Base-by-base conservation (phyloP, 2,888 invertebrate species). In the Oligia latruncula region DNA sequence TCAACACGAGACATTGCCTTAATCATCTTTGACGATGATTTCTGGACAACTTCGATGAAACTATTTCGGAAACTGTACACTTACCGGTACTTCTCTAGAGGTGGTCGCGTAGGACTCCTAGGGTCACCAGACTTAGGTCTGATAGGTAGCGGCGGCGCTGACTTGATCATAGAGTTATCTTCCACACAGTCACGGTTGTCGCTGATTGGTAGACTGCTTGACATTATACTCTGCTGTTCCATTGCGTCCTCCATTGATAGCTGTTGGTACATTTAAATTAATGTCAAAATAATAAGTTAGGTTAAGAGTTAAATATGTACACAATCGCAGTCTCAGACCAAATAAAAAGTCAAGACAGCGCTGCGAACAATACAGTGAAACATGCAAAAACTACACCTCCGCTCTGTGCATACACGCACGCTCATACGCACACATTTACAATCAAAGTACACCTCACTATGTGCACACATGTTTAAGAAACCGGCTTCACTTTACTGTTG, bases 111-210 rank as follows among this genome's bases (percentile, higher is more conserved):
- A 4, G 96, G 96, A 81, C 96, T 96, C 65, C 96, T 87, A 0
- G 96, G 96, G 87, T 96, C 96, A 0, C 96, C 96, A 1, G 96
- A 96, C 87, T 94, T 94, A 9, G 96, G 96, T 71, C 96, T 88
- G 0, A 90, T 90, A 1, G 96, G 96, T 65, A 95, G 84, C 6
- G 96, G 96, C 13, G 96, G 96, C 17, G 96, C 96, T 0, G 96
- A 95, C 88, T 95, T 94, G 15, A 93, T 88, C 96, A 96, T 95
- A 4, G 92, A 90, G 80, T 90, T 91, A 71, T 93, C 94, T 23
- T 93, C 94, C 0, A 88, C 77, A 58, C 93, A 90, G 29, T 94
- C 95, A 1, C 94, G 88, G 74, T 91, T 92, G 82, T 95, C 95
- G 29, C 85, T 81, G 29, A 89, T 87, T 0, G 96, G 95, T 1